Base-by-base conservation (phyloP, 1,140 invertebrate species). In the Drosophila carrolli region DNA sequence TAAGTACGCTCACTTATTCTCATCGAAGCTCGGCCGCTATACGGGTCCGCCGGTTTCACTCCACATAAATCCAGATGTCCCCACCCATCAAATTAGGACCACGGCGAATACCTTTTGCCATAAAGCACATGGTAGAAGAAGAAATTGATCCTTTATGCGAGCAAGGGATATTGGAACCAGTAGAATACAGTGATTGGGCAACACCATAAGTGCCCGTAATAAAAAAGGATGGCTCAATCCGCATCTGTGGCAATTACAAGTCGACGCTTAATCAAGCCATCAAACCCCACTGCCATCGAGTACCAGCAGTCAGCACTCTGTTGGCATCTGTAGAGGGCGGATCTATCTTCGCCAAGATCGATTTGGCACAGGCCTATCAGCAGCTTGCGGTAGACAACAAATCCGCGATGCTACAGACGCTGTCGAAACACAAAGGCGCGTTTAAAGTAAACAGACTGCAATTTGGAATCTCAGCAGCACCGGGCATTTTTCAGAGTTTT, bases 261-360 rank as follows among this genome's bases (percentile, higher is more conserved):
- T 41, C 40, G 5, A 41, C 40, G 1, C n/a, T 41, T n/a, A 41
- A 41, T 41, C 13, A n/a, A n/a, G 40, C 40, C n/a, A 41, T 41
- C 40, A 41, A 55, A 23, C 53, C 14, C 9, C 53, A 41, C 7
- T 55, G 53, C 23, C 53, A 55, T 13, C 38, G 19, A 55, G 43
- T 55, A 10, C 16, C 16, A 13, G 38, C 53, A 5, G 16, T 55
- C 16, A 55, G 37, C 40, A 41, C 19, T 9, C 37, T 55, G 16
- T 38, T 43, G 38, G 53, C 16, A 16, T 55, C n/a, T n/a, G n/a
- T n/a, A n/a, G n/a, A n/a, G n/a, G n/a, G n/a, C n/a, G n/a, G n/a
- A n/a, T n/a, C n/a, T 5, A 55, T 55, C 14, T 55, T 55, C 16
- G 53, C 37, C 9, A 55, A 55, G 38, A 43, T 40, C 5, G 37